phyloP scores from a whole-genome alignment of 2,113 vertebrate species.

The Seriola rivoliana region DNA sequence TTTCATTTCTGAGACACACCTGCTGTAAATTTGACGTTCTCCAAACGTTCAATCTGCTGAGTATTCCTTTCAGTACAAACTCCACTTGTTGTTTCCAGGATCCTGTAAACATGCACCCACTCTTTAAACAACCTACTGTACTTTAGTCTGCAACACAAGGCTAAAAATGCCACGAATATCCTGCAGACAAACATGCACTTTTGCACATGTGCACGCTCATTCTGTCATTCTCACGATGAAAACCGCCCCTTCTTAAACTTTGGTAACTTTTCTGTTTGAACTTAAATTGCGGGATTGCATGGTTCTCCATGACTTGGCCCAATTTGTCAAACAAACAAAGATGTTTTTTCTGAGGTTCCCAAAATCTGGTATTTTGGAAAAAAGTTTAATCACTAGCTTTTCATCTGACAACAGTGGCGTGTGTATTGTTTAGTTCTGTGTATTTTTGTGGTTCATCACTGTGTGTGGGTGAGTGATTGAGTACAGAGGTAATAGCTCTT shows the following conservation, averaged over 20 bases:
- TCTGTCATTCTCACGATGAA: slow-evolving; percentile 1
- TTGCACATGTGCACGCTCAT: slow-evolving; percentile 7
- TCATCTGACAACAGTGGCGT: slow-evolving; percentile 30
- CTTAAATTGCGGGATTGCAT: slow-evolving; percentile 19
- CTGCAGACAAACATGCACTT: slow-evolving; percentile 21
- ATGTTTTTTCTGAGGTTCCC: not conserved
- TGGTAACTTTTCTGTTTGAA: slow-evolving; percentile 12
- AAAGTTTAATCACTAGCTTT: slow-evolving; percentile 28
- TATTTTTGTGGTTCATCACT: slow-evolving; percentile 44
- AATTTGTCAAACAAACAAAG: slow-evolving; percentile 53
- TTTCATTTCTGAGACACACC: slow-evolving; percentile 47
- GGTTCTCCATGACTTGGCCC: slow-evolving; percentile 32
- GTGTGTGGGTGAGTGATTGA: slow-evolving; percentile 36
- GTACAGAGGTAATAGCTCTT: slow-evolving; percentile 35
- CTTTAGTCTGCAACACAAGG: slow-evolving; percentile 10
- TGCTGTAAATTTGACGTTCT: slow-evolving; percentile 45
- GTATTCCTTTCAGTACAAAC: not conserved
- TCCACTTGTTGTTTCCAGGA: slow-evolving; percentile 22
- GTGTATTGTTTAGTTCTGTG: slow-evolving; percentile 27
- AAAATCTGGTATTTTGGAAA: slow-evolving; percentile 9
- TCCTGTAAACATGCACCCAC: slow-evolving; percentile 44
- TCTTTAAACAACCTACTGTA: slow-evolving; percentile 45
- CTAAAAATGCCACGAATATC: slow-evolving; percentile 19
- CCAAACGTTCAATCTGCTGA: slow-evolving; percentile 27
- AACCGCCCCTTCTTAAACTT: slow-evolving; percentile 22